Evolutionary conservation across 92 coral and sea anemone genomes (phyloP).

Genomic region (Meandrina meandrites): DNA sequence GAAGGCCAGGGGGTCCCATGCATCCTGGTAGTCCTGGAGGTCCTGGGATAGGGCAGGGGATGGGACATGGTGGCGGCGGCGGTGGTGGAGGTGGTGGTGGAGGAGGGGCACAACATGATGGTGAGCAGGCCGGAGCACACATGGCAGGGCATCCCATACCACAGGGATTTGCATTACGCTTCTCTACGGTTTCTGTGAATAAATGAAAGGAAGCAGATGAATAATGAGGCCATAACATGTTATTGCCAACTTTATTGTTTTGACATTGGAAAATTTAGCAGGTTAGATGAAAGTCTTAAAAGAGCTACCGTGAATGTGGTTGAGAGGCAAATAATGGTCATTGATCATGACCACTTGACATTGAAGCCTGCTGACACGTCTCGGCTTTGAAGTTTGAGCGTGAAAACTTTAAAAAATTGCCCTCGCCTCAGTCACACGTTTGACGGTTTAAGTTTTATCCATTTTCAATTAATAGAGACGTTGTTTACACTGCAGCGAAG

Average conservation of each 20-base stretch:
- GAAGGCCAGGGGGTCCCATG: conserved; percentile 91
- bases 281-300: too few relatives aligned
- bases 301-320: too few relatives aligned
- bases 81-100: conserved; percentile 86
- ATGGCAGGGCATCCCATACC: conserved; percentile 62
- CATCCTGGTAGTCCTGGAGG: conserved; percentile 96
- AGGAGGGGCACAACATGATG: conserved; percentile 79
- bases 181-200: conserved; percentile 44
- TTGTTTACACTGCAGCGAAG: too few relatives aligned
- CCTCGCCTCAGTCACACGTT: too few relatives aligned
- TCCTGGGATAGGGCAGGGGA: conserved; percentile 83
- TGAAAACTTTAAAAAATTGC: too few relatives aligned
- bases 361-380: too few relatives aligned
- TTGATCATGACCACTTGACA: too few relatives aligned
- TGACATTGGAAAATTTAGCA: too few relatives aligned
- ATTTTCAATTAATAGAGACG: too few relatives aligned
- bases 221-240: not conserved
- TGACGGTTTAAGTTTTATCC: too few relatives aligned
- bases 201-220: not conserved
- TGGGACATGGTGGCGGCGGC: conserved; percentile 65
- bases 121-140: conserved; percentile 76
- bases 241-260: not conserved
- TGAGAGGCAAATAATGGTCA: too few relatives aligned
- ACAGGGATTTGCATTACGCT: conserved; percentile 87
- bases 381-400: too few relatives aligned